Evolutionary conservation across 1,140 invertebrate species (phyloP).

Genomic region (Macrocentrus cingulum): DNA sequence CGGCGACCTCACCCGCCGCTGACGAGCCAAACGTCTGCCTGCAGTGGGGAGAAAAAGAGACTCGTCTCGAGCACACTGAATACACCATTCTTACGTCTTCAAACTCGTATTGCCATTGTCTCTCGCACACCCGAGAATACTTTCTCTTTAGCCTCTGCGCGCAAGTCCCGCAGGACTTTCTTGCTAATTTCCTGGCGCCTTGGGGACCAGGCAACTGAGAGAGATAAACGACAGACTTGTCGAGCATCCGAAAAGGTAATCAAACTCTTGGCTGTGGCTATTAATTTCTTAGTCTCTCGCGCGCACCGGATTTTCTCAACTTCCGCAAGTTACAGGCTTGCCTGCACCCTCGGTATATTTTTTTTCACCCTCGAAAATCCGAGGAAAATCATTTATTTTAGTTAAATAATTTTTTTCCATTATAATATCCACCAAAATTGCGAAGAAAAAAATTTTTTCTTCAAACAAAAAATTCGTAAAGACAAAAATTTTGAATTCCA

Average conservation of each 20-base stretch:
- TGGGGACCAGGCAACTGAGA: conserved; percentile 17
- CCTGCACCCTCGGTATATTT: too few species aligned
- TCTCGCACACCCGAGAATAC: conserved; percentile 1
- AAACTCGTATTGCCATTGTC: conserved; percentile 23
- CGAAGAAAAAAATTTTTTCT: too few species aligned
- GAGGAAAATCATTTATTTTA: too few species aligned
- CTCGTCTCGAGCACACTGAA: conserved; percentile 12
- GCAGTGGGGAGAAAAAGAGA: neutral
- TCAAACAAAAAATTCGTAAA: too few species aligned
- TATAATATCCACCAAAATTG: too few species aligned
- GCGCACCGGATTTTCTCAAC: conserved; percentile 10
- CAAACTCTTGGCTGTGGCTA: conserved; percentile 34
- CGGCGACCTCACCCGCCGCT: too few species aligned
- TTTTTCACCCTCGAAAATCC: too few species aligned
- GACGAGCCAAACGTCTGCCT: neutral
- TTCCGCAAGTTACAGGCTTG: too few species aligned
- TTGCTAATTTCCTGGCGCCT: conserved; percentile 32
- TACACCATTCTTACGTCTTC: conserved; percentile 1
- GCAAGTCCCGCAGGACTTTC: conserved; percentile 22
- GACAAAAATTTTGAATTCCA: too few species aligned
- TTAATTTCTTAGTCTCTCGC: conserved; percentile 31
- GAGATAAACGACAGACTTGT: conserved; percentile 26
- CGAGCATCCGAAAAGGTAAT: conserved; percentile 26
- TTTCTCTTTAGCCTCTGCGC: conserved; percentile 21
- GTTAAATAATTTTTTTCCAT: too few species aligned